A percentile compares a stretch with the other conserved stretches of the same genome.
These are phyloP conservation scores for Coptotermes formosanus DNA, from an alignment of 1,140 invertebrate species.

Conservation along the genomic window DNA sequence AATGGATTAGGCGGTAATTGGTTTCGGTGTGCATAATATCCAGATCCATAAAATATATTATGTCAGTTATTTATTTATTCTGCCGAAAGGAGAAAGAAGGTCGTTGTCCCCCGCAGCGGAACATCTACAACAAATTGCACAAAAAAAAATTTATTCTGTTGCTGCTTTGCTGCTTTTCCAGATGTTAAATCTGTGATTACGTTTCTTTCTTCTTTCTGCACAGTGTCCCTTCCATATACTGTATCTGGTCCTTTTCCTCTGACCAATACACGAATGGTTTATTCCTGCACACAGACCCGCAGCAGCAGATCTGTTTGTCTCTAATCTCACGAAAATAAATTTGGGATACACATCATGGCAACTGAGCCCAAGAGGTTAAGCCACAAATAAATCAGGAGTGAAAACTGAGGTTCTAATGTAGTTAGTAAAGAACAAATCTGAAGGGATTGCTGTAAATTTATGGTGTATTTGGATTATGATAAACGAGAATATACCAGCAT, in stretches of 20 bases:
- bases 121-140: no score
- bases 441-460: constrained; percentile 27
- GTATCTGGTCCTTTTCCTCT: not conserved
- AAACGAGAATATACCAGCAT: not conserved
- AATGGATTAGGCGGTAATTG: no score
- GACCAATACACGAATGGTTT: not conserved
- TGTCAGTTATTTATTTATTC: no score
- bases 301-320: not conserved
- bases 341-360: not conserved
- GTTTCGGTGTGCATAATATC: no score
- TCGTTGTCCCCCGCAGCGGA: no score
- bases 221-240: no score
- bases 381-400: constrained; percentile 29
- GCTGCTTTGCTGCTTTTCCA: no score
- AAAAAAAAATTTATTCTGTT: no score
- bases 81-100: no score
- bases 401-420: not conserved
- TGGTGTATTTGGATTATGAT: constrained; percentile 24
- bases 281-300: not conserved
- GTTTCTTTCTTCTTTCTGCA: no score
- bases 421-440: constrained; percentile 10
- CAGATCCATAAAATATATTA: no score
- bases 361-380: constrained; percentile 15
- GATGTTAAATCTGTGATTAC: no score
- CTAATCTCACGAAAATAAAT: not conserved